Evolutionary conservation across 2,113 vertebrate species (phyloP), one percentile per base, ranked within the genome.

Genomic region (Parotia lawesii): DNA sequence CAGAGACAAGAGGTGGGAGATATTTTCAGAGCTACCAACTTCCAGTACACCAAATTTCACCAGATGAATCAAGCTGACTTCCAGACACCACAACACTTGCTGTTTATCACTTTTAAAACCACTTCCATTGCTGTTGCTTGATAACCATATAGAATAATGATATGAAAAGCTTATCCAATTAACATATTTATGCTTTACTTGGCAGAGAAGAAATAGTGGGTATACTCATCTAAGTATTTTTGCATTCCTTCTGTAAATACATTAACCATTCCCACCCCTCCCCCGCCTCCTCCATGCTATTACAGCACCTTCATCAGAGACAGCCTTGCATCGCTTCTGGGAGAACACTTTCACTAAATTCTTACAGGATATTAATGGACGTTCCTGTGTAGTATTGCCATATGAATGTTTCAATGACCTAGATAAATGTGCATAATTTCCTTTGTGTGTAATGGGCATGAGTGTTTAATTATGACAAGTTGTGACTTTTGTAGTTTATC

Each of bases 381-480:
- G 13, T 87, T 93, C 87, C 72, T 91, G 53, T 82, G 71, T 77
- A 92, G 87, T 82, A 89, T 85, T 94, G 94, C 71, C 69, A 70
- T 90, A 74, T 54, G 78, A 89, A 94, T 86, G 88, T 94, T 95
- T 96, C 91, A 69, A 92, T 93, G 91, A 96, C 82, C 90, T 95
- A 97, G 96, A 96, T 97, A 90, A 96, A 90, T 82, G 93, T 96
- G 66, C 69, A 78, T 96, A 97, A 97, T 97, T 97, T 96, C 89
- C 95, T 97, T 96, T 92, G 66, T 96, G 85, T 73, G 77, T 74
- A 94, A 96, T 97, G 94, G 93, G 91, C 94, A 95, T 83, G 90
- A 95, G 67, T 96, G 94, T 96, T 97, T 97, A 97, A 97, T 97
- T 97, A 95, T 93, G 96, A 92, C 96, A 97, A 97, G 94, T 95